Conservation (phyloP, 2,888 invertebrate species). For the Liopterus haemorrhoidalis region DNA sequence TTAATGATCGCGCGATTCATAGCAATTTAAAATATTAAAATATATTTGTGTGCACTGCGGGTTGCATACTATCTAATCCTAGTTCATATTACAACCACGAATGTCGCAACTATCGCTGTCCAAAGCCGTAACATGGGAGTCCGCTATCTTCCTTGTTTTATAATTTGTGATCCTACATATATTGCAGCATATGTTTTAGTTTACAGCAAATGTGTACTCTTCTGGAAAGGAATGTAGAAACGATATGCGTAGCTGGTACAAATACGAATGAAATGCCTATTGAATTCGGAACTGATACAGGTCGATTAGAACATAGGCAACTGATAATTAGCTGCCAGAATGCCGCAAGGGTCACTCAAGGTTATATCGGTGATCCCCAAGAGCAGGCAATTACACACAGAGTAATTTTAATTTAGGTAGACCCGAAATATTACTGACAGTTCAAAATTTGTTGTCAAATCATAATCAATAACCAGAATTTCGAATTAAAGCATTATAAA, state of each 20-base stretch:
- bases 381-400: slow-evolving; percentile 47
- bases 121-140: no score
- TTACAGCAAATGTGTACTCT: slow-evolving; percentile 74
- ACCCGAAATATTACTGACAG: background rate
- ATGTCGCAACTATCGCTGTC: slow-evolving; percentile 7
- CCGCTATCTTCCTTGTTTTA: no score
- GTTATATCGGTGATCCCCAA: slow-evolving; percentile 39
- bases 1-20: no score
- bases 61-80: background rate
- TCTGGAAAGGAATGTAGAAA: slow-evolving; percentile 69
- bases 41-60: background rate
- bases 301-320: slow-evolving; percentile 46
- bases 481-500: no score
- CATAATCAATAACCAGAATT: no score
- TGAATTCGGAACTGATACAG: slow-evolving; percentile 43
- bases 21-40: no score
- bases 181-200: no score
- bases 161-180: no score
- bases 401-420: slow-evolving; percentile 37
- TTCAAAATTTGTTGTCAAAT: slow-evolving; percentile 42
- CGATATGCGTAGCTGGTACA: slow-evolving; percentile 53
- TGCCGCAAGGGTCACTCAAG: slow-evolving; percentile 42
- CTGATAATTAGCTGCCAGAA: slow-evolving; percentile 46
- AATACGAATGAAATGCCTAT: slow-evolving; percentile 40
- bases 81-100: slow-evolving; percentile 21